phyloP scores from a whole-genome alignment of 2,797 vertebrate species.

The Sparidentex hasta region DNA sequence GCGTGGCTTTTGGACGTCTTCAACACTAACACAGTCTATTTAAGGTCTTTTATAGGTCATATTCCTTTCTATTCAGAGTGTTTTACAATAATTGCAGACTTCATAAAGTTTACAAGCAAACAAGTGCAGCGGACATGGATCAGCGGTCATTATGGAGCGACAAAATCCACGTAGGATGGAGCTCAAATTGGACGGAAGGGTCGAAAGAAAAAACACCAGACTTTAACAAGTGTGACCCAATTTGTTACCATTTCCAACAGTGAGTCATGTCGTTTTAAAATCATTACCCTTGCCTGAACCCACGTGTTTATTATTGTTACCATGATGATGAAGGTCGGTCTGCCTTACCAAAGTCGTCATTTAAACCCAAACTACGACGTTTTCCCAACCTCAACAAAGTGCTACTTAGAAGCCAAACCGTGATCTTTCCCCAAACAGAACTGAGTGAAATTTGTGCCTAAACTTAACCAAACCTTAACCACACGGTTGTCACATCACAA shows the following conservation, averaged over 20 bases:
- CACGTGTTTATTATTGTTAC: neutral
- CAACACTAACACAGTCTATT: neutral
- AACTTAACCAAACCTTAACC: neutral
- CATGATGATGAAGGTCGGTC: neutral
- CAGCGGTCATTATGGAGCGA: neutral
- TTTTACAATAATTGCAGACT: neutral
- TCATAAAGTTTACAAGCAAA: neutral
- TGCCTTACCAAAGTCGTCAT: neutral
- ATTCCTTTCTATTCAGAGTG: too few species aligned
- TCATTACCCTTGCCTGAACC: neutral
- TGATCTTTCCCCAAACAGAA: neutral
- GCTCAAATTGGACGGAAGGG: neutral
- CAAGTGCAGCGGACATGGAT: neutral
- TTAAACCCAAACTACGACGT: neutral
- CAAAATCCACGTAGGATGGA: neutral
- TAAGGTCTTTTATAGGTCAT: neutral
- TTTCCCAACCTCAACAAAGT: neutral
- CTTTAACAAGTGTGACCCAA: too few species aligned
- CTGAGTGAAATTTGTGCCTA: neutral
- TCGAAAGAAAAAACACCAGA: neutral
- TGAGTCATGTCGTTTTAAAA: neutral
- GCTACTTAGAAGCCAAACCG: neutral
- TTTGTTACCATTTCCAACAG: neutral
- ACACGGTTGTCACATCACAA: neutral
- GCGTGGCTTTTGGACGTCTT: neutral